These are phyloP conservation scores for Progne subis DNA, from an alignment of 2,113 vertebrate species.

Conservation along the genomic window DNA sequence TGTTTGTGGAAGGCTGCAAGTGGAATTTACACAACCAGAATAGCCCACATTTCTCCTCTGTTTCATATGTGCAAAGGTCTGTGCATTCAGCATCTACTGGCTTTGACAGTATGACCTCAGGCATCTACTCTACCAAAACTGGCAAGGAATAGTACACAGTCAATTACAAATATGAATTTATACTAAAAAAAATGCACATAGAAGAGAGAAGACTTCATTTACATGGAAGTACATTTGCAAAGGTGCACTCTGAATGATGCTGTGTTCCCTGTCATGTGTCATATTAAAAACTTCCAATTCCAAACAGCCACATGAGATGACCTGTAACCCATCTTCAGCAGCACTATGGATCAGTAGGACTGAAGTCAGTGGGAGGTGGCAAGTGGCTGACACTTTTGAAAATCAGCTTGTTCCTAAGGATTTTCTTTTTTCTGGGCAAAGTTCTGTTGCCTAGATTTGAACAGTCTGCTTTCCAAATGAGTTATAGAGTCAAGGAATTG, in stretches of 20 bases:
- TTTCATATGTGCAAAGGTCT: background rate
- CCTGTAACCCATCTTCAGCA: background rate
- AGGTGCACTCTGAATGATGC: background rate
- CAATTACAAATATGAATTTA: background rate
- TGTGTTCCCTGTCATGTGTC: background rate
- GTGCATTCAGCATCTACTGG: background rate
- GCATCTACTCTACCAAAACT: background rate
- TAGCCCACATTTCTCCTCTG: background rate
- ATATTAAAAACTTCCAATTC: background rate
- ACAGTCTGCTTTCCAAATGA: background rate
- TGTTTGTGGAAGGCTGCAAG: background rate
- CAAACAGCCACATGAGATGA: background rate
- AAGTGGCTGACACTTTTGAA: background rate
- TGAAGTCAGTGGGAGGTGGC: background rate
- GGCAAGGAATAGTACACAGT: background rate
- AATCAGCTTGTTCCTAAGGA: background rate
- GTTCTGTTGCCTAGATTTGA: background rate
- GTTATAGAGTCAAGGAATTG: background rate
- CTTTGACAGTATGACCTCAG: background rate
- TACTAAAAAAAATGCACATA: background rate
- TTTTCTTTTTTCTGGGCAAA: background rate
- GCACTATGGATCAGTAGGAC: background rate
- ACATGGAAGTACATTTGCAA: background rate
- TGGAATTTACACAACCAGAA: background rate
- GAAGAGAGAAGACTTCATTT: background rate